Evolutionary conservation across 2,797 vertebrate genomes (phyloP), one percentile per base, ranked within the genome.

Genomic region (Poeciliopsis gracilis): DNA sequence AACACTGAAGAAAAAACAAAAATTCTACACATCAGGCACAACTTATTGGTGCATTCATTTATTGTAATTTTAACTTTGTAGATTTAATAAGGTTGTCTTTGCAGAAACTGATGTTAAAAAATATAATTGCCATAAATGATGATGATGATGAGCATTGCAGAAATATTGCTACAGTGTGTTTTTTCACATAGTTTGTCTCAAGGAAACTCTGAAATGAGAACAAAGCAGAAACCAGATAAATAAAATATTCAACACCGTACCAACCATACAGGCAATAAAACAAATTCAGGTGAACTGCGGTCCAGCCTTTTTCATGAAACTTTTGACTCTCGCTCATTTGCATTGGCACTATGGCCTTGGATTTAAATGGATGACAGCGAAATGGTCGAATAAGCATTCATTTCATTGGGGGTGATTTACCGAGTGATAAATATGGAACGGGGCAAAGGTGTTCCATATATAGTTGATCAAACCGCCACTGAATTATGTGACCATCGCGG

Each of bases 401-500:
- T 79, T 78, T 70, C 30, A 43, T 77, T 2, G 51, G 28, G 67
- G 46, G 76, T 57, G 77, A 41, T 77, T 78, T 63, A 43, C 30
- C 76, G 77, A 72, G 10, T 67, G 57, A 79, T 47, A 70, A 47
- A 82, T 73, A 78, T 41, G 51, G 77, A 72, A 63, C 25, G 79
- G 76, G 59, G 67, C 69, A 46, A 84, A 69, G 69, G 73, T 49
- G 76, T 84, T 85, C 87, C 72, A 79, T 83, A 82, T 75, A 61
- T 73, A 84, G 77, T 76, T 76, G 72, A 80, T 91, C 72, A 73
- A 79, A 59, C 67, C 86, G 78, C 76, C 85, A 88, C 84, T 82
- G 84, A 91, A 82, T 87, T 69, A 85, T 86, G 76, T 77, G 69
- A 77, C 80, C 76, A 82, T 79, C 45, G 80, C 78, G 61, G 85